These are phyloP conservation scores for Latheticus oryzae DNA, from an alignment of 2,888 invertebrate genomes.

Conservation along the genomic window DNA sequence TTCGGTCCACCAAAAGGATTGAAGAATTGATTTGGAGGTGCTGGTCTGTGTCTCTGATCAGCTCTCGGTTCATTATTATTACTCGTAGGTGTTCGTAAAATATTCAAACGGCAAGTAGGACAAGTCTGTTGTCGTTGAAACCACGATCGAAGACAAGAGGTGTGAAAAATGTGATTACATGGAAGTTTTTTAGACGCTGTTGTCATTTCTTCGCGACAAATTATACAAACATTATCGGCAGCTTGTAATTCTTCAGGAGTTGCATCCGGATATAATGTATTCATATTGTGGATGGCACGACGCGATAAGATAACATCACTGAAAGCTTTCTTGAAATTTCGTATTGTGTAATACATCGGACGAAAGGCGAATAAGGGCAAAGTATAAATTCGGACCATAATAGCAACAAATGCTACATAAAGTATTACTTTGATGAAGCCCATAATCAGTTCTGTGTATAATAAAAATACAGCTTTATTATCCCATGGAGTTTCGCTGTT, in stretches of 20 bases:
- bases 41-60: conserved; percentile 32
- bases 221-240: conserved; percentile 98
- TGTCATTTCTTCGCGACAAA: conserved; percentile 86
- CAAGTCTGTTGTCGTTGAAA: conserved; percentile 99
- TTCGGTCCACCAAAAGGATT: conserved; percentile 56
- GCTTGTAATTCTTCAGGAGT: conserved; percentile 90
- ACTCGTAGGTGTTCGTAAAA: conserved; percentile 58
- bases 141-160: conserved; percentile 97
- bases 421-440: conserved; percentile 82
- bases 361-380: conserved; percentile 97
- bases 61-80: conserved; percentile 47
- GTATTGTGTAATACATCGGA: conserved; percentile 99
- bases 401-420: conserved; percentile 91
- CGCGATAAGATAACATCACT: conserved; percentile 97
- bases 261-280: conserved; percentile 96
- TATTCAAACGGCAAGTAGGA: conserved; percentile 97
- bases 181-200: conserved; percentile 93
- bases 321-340: conserved; percentile 97
- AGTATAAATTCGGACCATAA: conserved; percentile 98
- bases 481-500: conserved; percentile 98
- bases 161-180: conserved; percentile 99
- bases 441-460: conserved; percentile 96
- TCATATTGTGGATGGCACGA: conserved; percentile 97
- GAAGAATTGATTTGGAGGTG: conserved; percentile 57
- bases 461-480: conserved; percentile 96